Evolutionary conservation across 1,140 invertebrate species (phyloP).

Genomic region (Tetramorium parvispinum): DNA sequence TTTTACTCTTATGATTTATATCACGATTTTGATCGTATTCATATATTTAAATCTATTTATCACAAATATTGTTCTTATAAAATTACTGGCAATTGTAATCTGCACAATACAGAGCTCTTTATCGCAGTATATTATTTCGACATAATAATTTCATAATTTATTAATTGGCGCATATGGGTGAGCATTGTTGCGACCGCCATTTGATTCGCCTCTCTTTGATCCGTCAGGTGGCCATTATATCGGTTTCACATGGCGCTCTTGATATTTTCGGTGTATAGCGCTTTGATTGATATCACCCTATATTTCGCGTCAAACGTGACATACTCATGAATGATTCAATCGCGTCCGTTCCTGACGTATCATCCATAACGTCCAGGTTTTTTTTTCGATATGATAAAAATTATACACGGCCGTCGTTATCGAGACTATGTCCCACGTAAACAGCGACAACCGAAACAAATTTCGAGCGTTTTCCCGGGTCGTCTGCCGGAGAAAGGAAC

Average conservation of each 20-base stretch:
- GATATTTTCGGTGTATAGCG: slow-evolving; percentile 24
- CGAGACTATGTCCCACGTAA: not conserved
- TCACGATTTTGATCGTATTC: not conserved
- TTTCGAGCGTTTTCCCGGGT: not conserved
- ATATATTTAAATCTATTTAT: not conserved
- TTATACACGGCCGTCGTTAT: slow-evolving; percentile 36
- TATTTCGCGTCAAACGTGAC: slow-evolving; percentile 44
- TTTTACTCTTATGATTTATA: not conserved
- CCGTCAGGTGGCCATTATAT: slow-evolving; percentile 18
- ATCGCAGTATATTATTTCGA: not conserved
- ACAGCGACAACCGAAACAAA: slow-evolving; percentile 33
- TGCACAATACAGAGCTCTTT: not conserved
- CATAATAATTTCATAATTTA: slow-evolving; percentile 14
- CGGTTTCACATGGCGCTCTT: slow-evolving; percentile 9
- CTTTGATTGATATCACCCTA: slow-evolving; percentile 52
- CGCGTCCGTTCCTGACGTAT: slow-evolving; percentile 40
- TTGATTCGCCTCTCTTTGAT: slow-evolving; percentile 31
- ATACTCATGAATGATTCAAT: slow-evolving; percentile 59
- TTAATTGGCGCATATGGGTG: slow-evolving; percentile 4
- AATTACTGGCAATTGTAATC: not conserved
- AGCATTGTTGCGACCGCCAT: not conserved
- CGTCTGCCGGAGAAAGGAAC: not conserved
- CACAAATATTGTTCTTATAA: not conserved
- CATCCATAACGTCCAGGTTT: slow-evolving; percentile 38
- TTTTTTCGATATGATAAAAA: slow-evolving; percentile 49